phyloP scores from a whole-genome alignment of 1,140 invertebrate species.

The Bombus fervidus region DNA sequence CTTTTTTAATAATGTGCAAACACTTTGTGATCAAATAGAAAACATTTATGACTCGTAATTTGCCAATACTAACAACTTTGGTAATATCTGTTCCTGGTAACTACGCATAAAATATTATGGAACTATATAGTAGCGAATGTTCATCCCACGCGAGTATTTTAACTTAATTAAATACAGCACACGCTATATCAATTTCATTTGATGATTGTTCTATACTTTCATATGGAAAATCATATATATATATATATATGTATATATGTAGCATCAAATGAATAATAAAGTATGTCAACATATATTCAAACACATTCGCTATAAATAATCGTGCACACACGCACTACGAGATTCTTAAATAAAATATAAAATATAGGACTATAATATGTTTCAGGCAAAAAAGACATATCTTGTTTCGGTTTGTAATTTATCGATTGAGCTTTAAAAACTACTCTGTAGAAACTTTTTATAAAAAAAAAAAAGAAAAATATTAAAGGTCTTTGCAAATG shows the following conservation, averaged over 20 bases:
- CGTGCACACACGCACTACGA: conserved; percentile 38
- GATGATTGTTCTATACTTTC: background rate
- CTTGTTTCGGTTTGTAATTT: conserved; percentile 26
- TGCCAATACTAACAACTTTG: conserved; percentile 47
- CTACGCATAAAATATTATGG: conserved; percentile 40
- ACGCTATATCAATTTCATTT: conserved; percentile 10
- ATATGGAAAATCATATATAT: conserved; percentile 4
- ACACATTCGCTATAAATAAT: conserved; percentile 58
- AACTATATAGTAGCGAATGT: conserved; percentile 31
- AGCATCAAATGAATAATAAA: background rate
- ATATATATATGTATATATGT: background rate
- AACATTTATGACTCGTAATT: conserved; percentile 9
- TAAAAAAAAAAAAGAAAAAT: background rate
- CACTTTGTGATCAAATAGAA: conserved; percentile 7
- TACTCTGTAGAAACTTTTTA: conserved; percentile 1
- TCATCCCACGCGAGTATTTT: conserved; percentile 33
- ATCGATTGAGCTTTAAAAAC: background rate
- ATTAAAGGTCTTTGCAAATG: conserved; percentile 11
- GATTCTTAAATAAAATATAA: conserved; percentile 58
- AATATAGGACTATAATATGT: conserved; percentile 19
- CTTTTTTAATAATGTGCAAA: background rate
- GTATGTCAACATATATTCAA: conserved; percentile 35
- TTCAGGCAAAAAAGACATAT: background rate
- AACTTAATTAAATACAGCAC: conserved; percentile 24
- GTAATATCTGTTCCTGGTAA: conserved; percentile 47